phyloP scores from a whole-genome alignment of 2,113 vertebrate genomes.

The Tupaia tana region DNA sequence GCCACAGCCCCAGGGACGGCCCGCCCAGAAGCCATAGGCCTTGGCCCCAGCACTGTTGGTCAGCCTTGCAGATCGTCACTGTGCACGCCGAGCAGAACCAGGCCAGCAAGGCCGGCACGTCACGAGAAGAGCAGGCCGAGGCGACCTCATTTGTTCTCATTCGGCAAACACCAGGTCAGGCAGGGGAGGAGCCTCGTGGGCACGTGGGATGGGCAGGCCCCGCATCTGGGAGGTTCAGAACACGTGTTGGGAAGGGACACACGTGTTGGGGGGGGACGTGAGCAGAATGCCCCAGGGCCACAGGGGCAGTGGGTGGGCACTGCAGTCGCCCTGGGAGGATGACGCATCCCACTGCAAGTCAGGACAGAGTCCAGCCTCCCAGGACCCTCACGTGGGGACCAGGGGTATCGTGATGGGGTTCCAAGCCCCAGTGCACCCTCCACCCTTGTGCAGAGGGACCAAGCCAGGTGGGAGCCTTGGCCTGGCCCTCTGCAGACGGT shows the following conservation, averaged over 20 bases:
- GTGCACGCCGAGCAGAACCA: not conserved
- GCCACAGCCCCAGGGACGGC: not conserved
- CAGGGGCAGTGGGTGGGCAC: not conserved
- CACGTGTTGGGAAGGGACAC: conserved; percentile 36
- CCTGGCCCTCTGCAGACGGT: not conserved
- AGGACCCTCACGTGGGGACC: not conserved
- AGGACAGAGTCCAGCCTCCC: not conserved
- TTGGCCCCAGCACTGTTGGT: not conserved
- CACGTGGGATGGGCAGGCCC: conserved; percentile 1
- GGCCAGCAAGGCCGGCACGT: not conserved
- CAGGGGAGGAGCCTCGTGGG: not conserved
- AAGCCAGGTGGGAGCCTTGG: not conserved
- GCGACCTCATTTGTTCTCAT: conserved; percentile 50
- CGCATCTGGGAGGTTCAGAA: conserved; percentile 36
- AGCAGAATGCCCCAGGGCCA: conserved; percentile 1
- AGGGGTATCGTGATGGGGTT: not conserved
- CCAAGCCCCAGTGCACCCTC: not conserved
- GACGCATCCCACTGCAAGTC: not conserved
- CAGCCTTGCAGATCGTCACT: conserved; percentile 31
- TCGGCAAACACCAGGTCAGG: conserved; percentile 49
- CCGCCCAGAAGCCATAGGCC: not conserved
- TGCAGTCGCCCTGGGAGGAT: not conserved
- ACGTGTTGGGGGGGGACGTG: not conserved
- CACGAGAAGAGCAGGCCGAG: not conserved
- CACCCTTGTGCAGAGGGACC: not conserved